These are phyloP conservation scores for Platycheirus rosarum DNA, from an alignment of 2,888 invertebrate genomes.

Conservation along the genomic window DNA sequence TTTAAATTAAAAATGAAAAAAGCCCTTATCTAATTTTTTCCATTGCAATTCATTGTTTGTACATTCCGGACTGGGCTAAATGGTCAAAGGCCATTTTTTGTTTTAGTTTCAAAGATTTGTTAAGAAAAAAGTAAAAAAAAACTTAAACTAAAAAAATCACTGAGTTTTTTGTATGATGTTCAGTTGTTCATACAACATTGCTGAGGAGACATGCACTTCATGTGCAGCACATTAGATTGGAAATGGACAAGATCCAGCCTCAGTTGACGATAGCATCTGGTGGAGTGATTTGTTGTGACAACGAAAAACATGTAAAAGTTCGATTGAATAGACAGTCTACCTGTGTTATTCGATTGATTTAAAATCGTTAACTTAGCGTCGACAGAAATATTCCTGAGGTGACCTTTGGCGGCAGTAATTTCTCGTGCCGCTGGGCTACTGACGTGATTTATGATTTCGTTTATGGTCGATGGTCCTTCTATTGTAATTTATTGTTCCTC, in stretches of 20 bases:
- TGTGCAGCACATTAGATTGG: constrained; percentile 36
- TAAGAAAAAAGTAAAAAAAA: background rate
- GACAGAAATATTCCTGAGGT: constrained; percentile 53
- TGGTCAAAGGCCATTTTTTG: too few species aligned
- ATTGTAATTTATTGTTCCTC: constrained; percentile 44
- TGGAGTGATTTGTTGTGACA: constrained; percentile 67
- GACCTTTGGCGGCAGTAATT: constrained; percentile 66
- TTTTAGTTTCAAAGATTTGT: too few species aligned
- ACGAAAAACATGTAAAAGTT: constrained; percentile 66
- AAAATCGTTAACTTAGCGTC: constrained; percentile 64
- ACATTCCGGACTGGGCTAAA: too few species aligned
- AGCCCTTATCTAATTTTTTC: too few species aligned
- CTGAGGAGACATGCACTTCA: constrained; percentile 24
- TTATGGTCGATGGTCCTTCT: constrained; percentile 52
- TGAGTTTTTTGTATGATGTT: background rate
- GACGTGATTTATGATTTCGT: constrained; percentile 66
- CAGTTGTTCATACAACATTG: background rate
- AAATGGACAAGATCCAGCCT: constrained; percentile 47
- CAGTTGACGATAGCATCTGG: constrained; percentile 60
- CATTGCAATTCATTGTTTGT: too few species aligned
- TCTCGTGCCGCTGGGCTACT: constrained; percentile 16
- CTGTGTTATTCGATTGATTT: constrained; percentile 64
- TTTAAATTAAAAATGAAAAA: too few species aligned
- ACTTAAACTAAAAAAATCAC: background rate
- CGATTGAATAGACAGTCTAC: constrained; percentile 52